Conservation (phyloP, 2,113 vertebrate species). For the Leuciscus idus region DNA sequence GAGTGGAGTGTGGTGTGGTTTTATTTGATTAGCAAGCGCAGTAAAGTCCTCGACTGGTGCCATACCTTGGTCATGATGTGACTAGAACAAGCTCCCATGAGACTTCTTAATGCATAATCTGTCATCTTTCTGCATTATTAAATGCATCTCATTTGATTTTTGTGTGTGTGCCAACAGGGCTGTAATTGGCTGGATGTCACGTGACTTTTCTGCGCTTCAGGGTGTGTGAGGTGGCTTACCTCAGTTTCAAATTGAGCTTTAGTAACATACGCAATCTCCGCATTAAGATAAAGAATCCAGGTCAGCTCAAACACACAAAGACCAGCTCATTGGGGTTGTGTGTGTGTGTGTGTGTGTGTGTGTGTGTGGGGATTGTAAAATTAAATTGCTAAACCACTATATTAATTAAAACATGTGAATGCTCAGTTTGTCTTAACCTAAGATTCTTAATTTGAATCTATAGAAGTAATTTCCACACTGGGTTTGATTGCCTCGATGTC, state of each 20-base stretch:
- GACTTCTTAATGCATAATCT: not conserved
- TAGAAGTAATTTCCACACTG: not conserved
- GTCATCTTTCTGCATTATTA: not conserved
- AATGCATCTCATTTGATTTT: not conserved
- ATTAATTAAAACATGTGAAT: not conserved
- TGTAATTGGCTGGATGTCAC: not conserved
- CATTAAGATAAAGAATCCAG: constrained; percentile 9
- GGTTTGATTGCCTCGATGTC: not conserved
- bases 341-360: constrained; percentile 42
- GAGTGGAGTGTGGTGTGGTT: not conserved
- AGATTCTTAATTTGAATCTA: not conserved
- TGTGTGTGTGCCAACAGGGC: not conserved
- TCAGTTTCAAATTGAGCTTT: constrained; percentile 1
- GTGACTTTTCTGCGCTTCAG: not conserved
- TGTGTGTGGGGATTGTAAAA: not conserved
- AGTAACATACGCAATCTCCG: not conserved
- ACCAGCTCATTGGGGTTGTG: not conserved
- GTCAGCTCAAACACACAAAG: not conserved
- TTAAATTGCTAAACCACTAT: too few relatives aligned
- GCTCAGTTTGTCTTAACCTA: not conserved
- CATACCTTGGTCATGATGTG: not conserved
- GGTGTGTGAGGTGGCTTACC: constrained; percentile 5
- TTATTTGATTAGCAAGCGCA: not conserved
- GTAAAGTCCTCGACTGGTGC: constrained; percentile 9
- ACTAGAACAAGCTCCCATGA: not conserved